Evolutionary conservation across 92 coral and sea anemone species (phyloP), one percentile per base, ranked within the genome.

Genomic region (Actinostola sp.): DNA sequence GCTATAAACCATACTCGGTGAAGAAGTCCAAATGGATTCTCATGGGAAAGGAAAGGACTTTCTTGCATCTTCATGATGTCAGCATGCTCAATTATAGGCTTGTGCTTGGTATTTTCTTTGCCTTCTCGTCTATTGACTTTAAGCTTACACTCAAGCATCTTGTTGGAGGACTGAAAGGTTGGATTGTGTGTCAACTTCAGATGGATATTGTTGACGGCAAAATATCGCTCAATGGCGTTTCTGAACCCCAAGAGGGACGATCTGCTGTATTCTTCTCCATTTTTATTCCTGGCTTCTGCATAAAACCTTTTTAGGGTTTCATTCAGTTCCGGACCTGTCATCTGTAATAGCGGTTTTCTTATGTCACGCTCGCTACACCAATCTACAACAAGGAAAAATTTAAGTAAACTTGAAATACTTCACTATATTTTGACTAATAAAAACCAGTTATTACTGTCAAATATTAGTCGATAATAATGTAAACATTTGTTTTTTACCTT

Each of bases 1-100:
- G 39, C 44, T 14, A 34, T 68, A 49, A 85, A 84, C 84, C 81
- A 84, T 25, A 78, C 89, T n/a, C 71, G 80, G 36, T 79, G 42
- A 17, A 71, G 77, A 34, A 84, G 66, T 0, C 84, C 75, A 36
- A n/a, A n/a, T 36, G 42, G 6, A 36, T 4, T 36, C 42, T n/a
- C n/a, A n/a, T n/a, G n/a, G n/a, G 42, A 36, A 8, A 67, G 25
- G 30, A 75, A 75, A 5, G 70, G 81, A 11, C 77, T 82, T 12
- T 38, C 36, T 20, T 67, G 74, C 45, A 82, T 56, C 76, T 73
- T 81, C 4, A 17, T 14, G 8, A 81, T 53, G 60, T 61, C 81
- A 14, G 31, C 81, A 0, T 36, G 58, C 30, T 70, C 51, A 0
- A 58, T 56, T 16, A 69, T 48, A 0, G 84, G 80, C 63, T 80